Conservation (phyloP, 2,113 vertebrate genomes). For the Vulpes vulpes region DNA sequence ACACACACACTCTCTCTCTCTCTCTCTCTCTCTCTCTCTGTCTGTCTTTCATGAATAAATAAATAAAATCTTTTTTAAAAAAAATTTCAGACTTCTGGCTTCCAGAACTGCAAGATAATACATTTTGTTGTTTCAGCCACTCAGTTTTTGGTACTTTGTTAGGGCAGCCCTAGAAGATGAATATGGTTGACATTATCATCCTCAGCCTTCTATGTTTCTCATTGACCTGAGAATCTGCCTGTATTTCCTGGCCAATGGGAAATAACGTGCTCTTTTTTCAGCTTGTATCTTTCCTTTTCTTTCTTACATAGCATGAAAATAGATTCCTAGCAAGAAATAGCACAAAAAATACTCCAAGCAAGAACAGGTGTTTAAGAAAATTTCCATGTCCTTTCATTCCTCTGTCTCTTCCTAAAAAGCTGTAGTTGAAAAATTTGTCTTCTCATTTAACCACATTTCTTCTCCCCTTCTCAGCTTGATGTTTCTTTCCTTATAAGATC, state of each 20-base stretch:
- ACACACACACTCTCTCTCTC: too few species aligned
- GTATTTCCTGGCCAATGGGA: background rate
- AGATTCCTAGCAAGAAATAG: background rate
- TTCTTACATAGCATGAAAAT: background rate
- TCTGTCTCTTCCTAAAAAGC: background rate
- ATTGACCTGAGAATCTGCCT: background rate
- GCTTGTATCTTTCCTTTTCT: background rate
- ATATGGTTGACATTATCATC: background rate
- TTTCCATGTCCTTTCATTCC: background rate
- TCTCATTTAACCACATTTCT: background rate
- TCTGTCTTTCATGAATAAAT: too few species aligned
- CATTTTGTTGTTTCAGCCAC: background rate
- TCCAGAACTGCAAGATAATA: background rate
- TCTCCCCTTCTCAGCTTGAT: background rate
- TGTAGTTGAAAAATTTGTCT: background rate
- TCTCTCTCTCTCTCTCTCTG: too few species aligned
- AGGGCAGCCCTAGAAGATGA: too few species aligned
- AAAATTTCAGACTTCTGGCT: background rate
- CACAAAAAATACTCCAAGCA: background rate
- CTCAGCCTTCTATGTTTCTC: background rate
- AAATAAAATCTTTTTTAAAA: too few species aligned
- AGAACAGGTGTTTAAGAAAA: slow-evolving; percentile 12
- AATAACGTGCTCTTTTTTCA: background rate
- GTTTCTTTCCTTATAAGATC: background rate
- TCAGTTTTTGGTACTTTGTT: background rate